A percentile compares a stretch with the other conserved stretches of the same genome.
phyloP scores from a whole-genome alignment of 2,888 invertebrate species.

The Cinara cedri region DNA sequence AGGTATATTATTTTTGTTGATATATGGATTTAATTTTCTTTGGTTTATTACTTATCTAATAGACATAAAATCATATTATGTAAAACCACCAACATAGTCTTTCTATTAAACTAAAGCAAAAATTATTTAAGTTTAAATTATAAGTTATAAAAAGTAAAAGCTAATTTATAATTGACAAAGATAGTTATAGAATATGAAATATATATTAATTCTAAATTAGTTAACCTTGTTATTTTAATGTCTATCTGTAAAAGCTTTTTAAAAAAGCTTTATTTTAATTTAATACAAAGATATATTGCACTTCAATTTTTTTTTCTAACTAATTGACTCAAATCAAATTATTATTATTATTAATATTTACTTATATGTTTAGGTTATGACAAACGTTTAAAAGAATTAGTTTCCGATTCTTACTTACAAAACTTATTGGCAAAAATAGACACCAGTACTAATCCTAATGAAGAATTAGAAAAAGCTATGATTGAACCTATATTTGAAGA shows the following conservation, averaged over 20 bases:
- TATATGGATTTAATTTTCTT: no score
- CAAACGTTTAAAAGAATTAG: conserved; percentile 32
- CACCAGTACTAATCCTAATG: conserved; percentile 42
- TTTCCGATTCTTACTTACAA: conserved; percentile 44
- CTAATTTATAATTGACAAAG: no score
- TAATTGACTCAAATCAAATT: neutral
- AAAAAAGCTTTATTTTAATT: neutral
- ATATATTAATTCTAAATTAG: neutral
- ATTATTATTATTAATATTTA: neutral
- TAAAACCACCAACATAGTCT: no score
- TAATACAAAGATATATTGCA: neutral
- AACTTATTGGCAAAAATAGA: conserved; percentile 47
- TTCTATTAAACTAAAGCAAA: no score
- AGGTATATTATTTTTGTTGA: no score
- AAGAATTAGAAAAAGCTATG: conserved; percentile 50
- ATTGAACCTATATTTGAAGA: conserved; percentile 50
- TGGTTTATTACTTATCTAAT: no score
- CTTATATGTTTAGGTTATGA: conserved; percentile 40
- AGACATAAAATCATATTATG: no score
- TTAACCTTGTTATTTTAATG: neutral
- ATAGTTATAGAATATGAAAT: neutral
- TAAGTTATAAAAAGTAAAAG: no score
- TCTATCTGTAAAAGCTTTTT: no score
- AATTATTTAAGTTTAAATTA: no score
- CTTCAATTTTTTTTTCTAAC: neutral